Conservation (phyloP, 2,888 invertebrate species). For the Himalopsyche kuldschensis region DNA sequence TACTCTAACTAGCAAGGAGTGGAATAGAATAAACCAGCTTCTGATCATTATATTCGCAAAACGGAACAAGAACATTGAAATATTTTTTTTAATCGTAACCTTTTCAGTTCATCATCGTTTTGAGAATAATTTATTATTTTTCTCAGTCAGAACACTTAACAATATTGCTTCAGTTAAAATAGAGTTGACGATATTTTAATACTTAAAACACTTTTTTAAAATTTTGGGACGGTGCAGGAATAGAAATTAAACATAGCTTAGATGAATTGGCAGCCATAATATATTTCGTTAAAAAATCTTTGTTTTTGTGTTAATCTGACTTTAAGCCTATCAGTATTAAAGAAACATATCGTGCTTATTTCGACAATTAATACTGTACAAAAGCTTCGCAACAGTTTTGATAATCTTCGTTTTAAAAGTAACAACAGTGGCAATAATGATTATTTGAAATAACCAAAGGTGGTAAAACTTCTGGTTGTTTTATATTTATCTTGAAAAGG, state of each 20-base stretch:
- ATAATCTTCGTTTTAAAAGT: not conserved
- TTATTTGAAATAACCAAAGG: not conserved
- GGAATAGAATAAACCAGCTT: not conserved
- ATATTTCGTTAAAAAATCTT: not conserved
- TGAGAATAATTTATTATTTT: not conserved
- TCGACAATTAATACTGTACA: not conserved
- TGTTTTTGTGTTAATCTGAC: not conserved
- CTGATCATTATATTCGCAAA: not conserved
- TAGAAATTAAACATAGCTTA: slow-evolving; percentile 2
- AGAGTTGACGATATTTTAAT: not conserved
- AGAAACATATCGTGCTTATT: not conserved
- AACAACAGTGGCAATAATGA: not conserved
- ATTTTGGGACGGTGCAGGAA: slow-evolving; percentile 19
- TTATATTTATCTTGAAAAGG: not conserved
- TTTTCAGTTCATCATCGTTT: not conserved
- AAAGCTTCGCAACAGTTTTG: not conserved
- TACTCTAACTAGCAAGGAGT: not conserved
- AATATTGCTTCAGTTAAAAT: not conserved
- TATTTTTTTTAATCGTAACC: not conserved
- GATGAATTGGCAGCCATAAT: not conserved
- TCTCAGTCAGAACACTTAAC: not conserved
- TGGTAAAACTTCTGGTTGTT: not conserved
- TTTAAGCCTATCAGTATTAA: not conserved
- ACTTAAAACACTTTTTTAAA: slow-evolving; percentile 12
- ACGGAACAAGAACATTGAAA: not conserved